Conservation (phyloP, 1,140 invertebrate genomes). For the Metaphire vulgaris region DNA sequence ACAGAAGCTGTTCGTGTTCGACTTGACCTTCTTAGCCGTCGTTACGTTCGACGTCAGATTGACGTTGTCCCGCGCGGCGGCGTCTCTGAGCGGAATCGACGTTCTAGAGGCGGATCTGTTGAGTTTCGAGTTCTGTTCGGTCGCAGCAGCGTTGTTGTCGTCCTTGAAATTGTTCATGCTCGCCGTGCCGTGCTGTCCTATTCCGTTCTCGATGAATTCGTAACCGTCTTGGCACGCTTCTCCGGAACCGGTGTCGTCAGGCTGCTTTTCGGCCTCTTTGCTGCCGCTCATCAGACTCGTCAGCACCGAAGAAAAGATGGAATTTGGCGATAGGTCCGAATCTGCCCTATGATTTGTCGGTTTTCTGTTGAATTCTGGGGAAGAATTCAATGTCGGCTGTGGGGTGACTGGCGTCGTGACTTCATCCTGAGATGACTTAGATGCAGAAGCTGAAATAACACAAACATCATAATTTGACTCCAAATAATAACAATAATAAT, state of each 20-base stretch:
- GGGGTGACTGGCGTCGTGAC: not conserved
- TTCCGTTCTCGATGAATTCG: not conserved
- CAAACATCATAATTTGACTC: too few species aligned
- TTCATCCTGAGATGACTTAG: slow-evolving; percentile 2
- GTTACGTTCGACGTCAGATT: not conserved
- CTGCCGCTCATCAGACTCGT: not conserved
- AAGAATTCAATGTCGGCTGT: slow-evolving; percentile 43
- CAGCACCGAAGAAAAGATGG: not conserved
- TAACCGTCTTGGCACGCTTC: not conserved
- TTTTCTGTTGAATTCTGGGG: slow-evolving; percentile 36
- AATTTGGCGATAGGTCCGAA: not conserved
- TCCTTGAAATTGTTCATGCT: not conserved
- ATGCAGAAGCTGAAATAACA: not conserved
- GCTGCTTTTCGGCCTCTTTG: not conserved
- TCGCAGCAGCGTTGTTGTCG: not conserved
- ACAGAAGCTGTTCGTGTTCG: slow-evolving; percentile 12
- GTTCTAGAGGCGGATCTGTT: not conserved
- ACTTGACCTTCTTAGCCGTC: slow-evolving; percentile 23
- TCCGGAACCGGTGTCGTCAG: not conserved
- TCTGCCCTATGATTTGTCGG: not conserved
- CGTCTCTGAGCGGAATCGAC: not conserved
- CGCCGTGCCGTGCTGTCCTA: not conserved
- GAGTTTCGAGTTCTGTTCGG: not conserved
- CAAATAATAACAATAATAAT: too few species aligned
- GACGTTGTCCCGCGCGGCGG: not conserved